Percentiles rank a stretch among this genome's conserved stretches.
Conservation (phyloP, 2,888 invertebrate genomes). For the Melieria omissa region DNA sequence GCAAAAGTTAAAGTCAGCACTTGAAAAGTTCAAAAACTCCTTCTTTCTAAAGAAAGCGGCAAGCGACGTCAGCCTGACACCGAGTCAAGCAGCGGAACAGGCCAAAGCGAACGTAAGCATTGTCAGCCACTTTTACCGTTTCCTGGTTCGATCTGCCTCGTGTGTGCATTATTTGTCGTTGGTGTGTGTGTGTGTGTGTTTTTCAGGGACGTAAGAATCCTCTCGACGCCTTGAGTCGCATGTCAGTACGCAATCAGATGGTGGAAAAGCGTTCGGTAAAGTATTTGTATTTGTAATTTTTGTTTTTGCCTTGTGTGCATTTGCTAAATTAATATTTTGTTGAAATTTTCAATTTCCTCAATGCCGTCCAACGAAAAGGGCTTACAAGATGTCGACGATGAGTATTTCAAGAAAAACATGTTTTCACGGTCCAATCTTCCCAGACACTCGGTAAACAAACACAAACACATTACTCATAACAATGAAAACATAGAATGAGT, state of each 20-base stretch:
- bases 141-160: neutral
- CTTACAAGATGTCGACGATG: constrained; percentile 60
- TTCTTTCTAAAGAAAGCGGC: constrained; percentile 49
- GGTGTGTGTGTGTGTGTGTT: neutral
- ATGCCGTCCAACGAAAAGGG: constrained; percentile 42
- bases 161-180: no score
- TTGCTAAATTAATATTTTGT: neutral
- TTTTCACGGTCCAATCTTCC: constrained; percentile 48
- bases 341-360: neutral
- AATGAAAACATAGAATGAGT: neutral
- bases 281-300: no score
- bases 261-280: constrained; percentile 58
- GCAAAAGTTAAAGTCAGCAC: neutral
- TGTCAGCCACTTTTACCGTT: neutral
- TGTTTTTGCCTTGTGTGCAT: neutral
- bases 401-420: constrained; percentile 53
- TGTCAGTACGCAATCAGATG: constrained; percentile 48
- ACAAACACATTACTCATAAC: no score
- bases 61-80: constrained; percentile 60
- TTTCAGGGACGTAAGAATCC: constrained; percentile 56
- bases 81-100: constrained; percentile 55
- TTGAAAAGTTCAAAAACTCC: constrained; percentile 8
- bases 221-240: constrained; percentile 59
- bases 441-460: constrained; percentile 41
- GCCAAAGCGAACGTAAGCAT: constrained; percentile 52